Percentiles rank a stretch among this genome's conserved stretches.
Conservation (phyloP, 2,797 vertebrate genomes). For the Dendrocincla tyrannina region DNA sequence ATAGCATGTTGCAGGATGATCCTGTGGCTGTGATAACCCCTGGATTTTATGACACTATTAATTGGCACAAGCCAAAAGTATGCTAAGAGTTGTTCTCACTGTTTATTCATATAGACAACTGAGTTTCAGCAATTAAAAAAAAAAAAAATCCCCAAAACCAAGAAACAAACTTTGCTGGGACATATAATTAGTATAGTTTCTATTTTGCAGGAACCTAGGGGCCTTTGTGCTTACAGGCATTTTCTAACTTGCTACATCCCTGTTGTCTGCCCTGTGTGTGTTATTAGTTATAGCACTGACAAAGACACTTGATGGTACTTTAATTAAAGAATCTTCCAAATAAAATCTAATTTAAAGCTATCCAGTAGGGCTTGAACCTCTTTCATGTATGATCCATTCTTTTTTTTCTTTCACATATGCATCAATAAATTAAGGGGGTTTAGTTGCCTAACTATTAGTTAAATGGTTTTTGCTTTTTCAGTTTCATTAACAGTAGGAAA, state of each 20-base stretch:
- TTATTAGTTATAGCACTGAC: neutral
- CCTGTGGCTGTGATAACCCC: neutral
- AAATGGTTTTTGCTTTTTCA: neutral
- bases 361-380: neutral
- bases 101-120: neutral
- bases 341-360: slow-evolving; percentile 11
- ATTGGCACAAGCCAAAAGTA: neutral
- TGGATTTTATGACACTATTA: neutral
- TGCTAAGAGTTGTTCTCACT: neutral
- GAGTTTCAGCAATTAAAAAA: neutral
- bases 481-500: neutral
- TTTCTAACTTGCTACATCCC: neutral
- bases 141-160: neutral
- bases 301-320: neutral
- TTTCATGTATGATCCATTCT: neutral
- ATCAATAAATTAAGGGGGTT: neutral
- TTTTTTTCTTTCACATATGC: neutral
- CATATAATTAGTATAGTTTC: neutral
- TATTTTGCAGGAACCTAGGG: neutral
- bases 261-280: neutral
- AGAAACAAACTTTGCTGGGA: neutral
- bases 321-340: neutral
- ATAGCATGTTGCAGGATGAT: neutral
- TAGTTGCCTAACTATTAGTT: neutral
- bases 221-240: neutral